Base-by-base conservation (phyloP, 2,797 vertebrate species). In the Phalloptychus januarius region DNA sequence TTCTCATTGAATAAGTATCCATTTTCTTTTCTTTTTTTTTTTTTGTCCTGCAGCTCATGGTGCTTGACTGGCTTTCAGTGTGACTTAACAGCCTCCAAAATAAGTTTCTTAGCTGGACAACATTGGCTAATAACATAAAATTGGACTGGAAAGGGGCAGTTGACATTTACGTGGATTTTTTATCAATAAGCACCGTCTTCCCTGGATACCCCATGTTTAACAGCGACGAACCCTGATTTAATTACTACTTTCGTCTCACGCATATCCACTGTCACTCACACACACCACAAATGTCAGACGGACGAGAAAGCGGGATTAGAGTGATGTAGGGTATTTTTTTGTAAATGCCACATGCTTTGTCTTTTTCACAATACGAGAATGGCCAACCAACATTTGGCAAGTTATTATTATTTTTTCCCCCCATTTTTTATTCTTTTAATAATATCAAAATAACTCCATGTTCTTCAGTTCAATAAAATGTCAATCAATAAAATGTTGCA, bases 141-240 rank as follows among this genome's bases (percentile, higher is more conserved):
- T 86, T 78, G 80, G 78, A 89, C 88, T 56, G 86, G 85, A 91
- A 92, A 87, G 87, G 83, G 92, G 78, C 83, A 89, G 80, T 83
- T 91, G 91, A 93, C 94, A 94, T 93, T 94, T 93, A 77, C 83
- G 67, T 87, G 79, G 88, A 89, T 90, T 87, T 91, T 91, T 91
- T 85, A 90, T 94, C 91, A 93, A 91, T 93, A 91, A 87, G 84
- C 85, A 78, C 79, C 67, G 91, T 89, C 92, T 92, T 88, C 92
- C 79, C 77, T 79, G 83, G 83, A 89, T 83, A 84, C 78, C 79
- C 83, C 67, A 31, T 92, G 89, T 93, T 94, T 89, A 93, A 94
- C 86, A 89, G 89, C 81, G 78, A 83, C 81, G 82, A 80, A 87
- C 87, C 88, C 83, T 92, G 91, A 92, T 93, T 94, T 92, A 92